These are phyloP conservation scores for Thalassaphorura encarpata DNA, from an alignment of 1,140 invertebrate species.

Conservation along the genomic window DNA sequence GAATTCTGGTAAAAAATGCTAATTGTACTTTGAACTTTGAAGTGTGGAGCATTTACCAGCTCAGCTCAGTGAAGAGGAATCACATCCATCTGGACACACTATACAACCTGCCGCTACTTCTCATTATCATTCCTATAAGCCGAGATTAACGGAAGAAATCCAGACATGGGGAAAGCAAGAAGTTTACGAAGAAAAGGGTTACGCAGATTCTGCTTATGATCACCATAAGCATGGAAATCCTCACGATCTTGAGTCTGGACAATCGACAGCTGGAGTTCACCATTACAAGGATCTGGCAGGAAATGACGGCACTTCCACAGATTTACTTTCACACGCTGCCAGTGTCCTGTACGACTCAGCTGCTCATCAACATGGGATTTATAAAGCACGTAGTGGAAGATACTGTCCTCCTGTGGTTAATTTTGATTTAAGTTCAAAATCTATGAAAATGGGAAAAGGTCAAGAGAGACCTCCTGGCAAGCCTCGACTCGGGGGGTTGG, in stretches of 20 bases:
- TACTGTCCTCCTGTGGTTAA: conserved; percentile 29
- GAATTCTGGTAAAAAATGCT: background rate
- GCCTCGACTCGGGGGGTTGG: conserved; percentile 16
- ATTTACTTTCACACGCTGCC: conserved; percentile 17
- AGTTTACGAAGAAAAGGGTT: conserved; percentile 30
- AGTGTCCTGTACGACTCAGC: conserved; percentile 17
- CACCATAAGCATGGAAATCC: conserved; percentile 6
- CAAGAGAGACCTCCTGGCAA: conserved; percentile 13
- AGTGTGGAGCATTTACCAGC: conserved; percentile 13
- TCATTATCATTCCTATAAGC: background rate
- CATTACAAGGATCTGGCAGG: background rate
- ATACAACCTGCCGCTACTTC: background rate
- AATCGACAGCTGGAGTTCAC: background rate
- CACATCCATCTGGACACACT: background rate
- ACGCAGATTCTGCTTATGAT: conserved; percentile 19
- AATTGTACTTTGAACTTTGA: background rate
- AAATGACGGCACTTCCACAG: conserved; percentile 19
- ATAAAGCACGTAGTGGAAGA: conserved; percentile 19
- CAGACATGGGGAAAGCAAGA: conserved; percentile 24
- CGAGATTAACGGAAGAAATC: conserved; percentile 23
- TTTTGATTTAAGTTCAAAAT: conserved; percentile 25
- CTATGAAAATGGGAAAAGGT: conserved; percentile 23
- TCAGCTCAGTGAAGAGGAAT: background rate
- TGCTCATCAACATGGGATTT: conserved; percentile 24
- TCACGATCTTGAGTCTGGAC: background rate